Evolutionary conservation across 2,888 invertebrate species (phyloP).

Genomic region (Zygothrica quintamaculata): DNA sequence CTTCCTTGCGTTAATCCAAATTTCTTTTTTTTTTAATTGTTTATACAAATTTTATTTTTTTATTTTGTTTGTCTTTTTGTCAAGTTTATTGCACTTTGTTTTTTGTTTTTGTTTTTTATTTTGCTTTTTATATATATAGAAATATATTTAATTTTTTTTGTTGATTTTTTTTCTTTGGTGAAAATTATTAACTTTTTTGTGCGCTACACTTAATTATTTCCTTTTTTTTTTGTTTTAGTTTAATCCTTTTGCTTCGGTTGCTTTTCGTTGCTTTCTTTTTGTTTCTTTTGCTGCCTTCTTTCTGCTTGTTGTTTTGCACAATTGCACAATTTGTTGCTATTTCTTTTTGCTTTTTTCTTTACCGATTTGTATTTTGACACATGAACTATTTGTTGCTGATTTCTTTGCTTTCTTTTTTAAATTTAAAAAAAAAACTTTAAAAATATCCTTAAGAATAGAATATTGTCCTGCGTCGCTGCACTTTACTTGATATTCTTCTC

Average conservation of each 20-base stretch:
- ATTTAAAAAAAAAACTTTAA: slow-evolving; percentile 3
- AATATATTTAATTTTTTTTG: slow-evolving; percentile 18
- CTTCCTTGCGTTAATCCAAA: slow-evolving; percentile 38
- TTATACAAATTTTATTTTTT: slow-evolving; percentile 28
- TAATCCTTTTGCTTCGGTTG: slow-evolving; percentile 21
- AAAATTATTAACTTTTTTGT: slow-evolving; percentile 49
- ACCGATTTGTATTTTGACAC: slow-evolving; percentile 26
- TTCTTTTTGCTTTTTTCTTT: slow-evolving; percentile 11
- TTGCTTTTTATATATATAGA: slow-evolving; percentile 8
- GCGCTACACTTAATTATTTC: slow-evolving; percentile 36
- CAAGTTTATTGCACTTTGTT: slow-evolving; percentile 72
- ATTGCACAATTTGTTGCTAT: slow-evolving; percentile 62
- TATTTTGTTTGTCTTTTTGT: slow-evolving; percentile 28
- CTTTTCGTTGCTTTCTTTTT: slow-evolving; percentile 17
- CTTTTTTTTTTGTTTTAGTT: slow-evolving; percentile 18
- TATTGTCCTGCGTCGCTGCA: slow-evolving; percentile 55
- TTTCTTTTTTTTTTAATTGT: slow-evolving; percentile 5
- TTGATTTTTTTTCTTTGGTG: slow-evolving; percentile 10
- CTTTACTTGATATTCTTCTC: slow-evolving; percentile 28
- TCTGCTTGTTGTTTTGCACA: slow-evolving; percentile 49
- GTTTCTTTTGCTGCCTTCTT: slow-evolving; percentile 12
- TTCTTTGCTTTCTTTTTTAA: slow-evolving; percentile 19
- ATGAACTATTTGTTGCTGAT: slow-evolving; percentile 23
- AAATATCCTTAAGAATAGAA: too few species aligned
- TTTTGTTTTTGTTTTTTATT: slow-evolving; percentile 29